Conservation (phyloP, 2,888 invertebrate species). For the Boloria selene region DNA sequence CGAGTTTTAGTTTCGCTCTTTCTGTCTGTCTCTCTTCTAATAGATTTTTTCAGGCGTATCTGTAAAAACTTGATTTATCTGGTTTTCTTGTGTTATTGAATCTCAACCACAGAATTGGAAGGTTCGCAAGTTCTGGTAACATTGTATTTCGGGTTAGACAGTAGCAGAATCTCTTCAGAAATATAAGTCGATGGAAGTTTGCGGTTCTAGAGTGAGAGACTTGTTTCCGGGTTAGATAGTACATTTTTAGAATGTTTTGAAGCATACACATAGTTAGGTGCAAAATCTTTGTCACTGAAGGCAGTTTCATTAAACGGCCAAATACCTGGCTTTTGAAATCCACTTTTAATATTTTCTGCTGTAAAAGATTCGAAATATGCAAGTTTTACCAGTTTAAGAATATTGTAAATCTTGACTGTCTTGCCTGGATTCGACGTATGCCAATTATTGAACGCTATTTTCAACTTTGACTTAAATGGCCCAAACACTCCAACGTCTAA, state of each 20-base stretch:
- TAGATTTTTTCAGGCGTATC: background rate
- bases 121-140: conserved; percentile 16
- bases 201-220: conserved; percentile 10
- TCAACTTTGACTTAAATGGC: too few species aligned
- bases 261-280: conserved; percentile 18
- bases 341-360: conserved; percentile 46
- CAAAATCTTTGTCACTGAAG: conserved; percentile 38
- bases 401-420: conserved; percentile 33
- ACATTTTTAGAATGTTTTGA: conserved; percentile 21
- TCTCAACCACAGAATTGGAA: conserved; percentile 18
- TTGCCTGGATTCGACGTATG: conserved; percentile 50
- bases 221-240: conserved; percentile 16
- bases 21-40: background rate
- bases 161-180: background rate
- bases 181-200: conserved; percentile 1
- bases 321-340: too few species aligned
- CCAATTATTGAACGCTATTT: conserved; percentile 42
- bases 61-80: background rate
- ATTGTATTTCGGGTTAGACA: conserved; percentile 9
- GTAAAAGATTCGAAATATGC: conserved; percentile 49
- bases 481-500: background rate
- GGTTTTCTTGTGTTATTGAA: conserved; percentile 3
- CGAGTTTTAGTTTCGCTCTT: background rate
- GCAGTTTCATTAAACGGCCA: too few species aligned
- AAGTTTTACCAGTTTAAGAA: too few species aligned